Evolutionary conservation across 2,888 invertebrate genomes (phyloP).

Genomic region (Folsomia candida): DNA sequence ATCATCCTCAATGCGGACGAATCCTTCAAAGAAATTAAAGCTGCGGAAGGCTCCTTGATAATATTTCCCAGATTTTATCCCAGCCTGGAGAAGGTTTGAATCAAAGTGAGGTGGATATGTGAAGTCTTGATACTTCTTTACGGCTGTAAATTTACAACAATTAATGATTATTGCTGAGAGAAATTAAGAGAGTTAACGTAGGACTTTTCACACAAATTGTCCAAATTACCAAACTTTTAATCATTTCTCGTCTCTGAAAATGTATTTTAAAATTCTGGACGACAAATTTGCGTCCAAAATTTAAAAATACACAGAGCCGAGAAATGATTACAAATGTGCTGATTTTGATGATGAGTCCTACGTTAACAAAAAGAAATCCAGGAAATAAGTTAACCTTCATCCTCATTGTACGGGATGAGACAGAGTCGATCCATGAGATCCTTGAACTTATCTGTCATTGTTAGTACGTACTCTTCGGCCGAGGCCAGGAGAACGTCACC

Average conservation of each 20-base stretch:
- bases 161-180: neutral
- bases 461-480: conserved; percentile 42
- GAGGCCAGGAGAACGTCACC: conserved; percentile 15
- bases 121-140: conserved; percentile 39
- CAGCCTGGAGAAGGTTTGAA: conserved; percentile 37
- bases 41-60: conserved; percentile 47
- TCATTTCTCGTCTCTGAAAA: too few species aligned
- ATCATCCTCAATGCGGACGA: conserved; percentile 40
- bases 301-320: too few species aligned
- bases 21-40: conserved; percentile 49
- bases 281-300: too few species aligned
- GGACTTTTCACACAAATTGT: neutral
- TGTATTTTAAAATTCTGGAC: too few species aligned
- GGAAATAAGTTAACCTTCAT: conserved; percentile 41
- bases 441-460: conserved; percentile 38
- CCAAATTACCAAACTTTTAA: too few species aligned
- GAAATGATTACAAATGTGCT: too few species aligned
- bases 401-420: conserved; percentile 48
- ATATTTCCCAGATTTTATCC: conserved; percentile 43
- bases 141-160: conserved; percentile 21
- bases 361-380: conserved; percentile 17
- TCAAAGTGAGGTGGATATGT: conserved; percentile 44
- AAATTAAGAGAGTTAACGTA: neutral
- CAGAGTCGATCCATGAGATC: conserved; percentile 49
- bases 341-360: too few species aligned